phyloP scores from a whole-genome alignment of 2,888 invertebrate genomes.

The Acanthosepion pharaonis region DNA sequence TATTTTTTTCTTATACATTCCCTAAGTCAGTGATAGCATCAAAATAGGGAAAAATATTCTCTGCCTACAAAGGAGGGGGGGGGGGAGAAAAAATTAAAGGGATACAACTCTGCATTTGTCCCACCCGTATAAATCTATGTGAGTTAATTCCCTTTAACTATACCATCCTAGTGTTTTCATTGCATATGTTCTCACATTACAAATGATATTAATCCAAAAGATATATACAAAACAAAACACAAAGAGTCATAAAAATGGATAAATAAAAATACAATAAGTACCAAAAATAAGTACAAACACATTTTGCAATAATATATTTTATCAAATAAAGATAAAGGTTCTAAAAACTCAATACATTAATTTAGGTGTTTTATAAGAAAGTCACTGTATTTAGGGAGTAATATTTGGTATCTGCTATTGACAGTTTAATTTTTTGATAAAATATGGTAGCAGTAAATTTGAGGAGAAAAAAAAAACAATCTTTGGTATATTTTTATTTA shows the following conservation, averaged over 20 bases:
- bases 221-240: background rate
- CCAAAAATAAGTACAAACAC: constrained; percentile 18
- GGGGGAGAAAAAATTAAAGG: background rate
- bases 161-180: background rate
- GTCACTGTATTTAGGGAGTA: background rate
- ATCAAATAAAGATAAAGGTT: background rate
- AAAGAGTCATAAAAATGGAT: background rate
- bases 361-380: background rate
- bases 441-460: constrained; percentile 13
- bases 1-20: background rate
- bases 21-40: background rate
- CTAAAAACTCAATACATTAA: constrained; percentile 5
- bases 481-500: no score
- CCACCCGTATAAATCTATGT: background rate
- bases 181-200: background rate
- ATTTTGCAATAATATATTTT: background rate
- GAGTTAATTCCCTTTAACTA: background rate
- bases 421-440: no score
- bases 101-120: constrained; percentile 21
- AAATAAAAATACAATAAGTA: background rate
- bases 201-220: background rate
- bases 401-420: no score
- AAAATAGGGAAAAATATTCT: background rate
- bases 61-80: background rate
- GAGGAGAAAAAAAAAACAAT: background rate